These are phyloP conservation scores for Temnothorax curvispinosus DNA, from an alignment of 1,140 invertebrate species.

Conservation along the genomic window DNA sequence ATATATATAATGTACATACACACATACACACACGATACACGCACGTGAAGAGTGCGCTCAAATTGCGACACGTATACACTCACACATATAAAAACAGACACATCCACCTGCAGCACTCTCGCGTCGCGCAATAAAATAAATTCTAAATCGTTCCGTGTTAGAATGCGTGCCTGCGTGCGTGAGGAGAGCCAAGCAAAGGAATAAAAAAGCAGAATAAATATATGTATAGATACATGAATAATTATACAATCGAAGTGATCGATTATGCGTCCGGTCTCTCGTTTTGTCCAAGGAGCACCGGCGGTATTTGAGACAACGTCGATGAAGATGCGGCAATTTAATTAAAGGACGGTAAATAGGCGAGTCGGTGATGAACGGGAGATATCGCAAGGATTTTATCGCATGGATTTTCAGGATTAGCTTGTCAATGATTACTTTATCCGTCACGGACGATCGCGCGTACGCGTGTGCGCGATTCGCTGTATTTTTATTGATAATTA, in stretches of 20 bases:
- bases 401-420: constrained; percentile 46
- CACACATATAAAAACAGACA: neutral
- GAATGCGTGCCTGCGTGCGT: constrained; percentile 70
- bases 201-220: constrained; percentile 3
- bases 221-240: constrained; percentile 56
- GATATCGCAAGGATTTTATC: constrained; percentile 12
- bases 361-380: neutral
- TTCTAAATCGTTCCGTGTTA: constrained; percentile 80
- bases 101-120: constrained; percentile 54
- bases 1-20: constrained; percentile 46
- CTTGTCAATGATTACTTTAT: constrained; percentile 46
- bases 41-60: constrained; percentile 39
- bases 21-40: constrained; percentile 24
- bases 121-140: constrained; percentile 80
- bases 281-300: constrained; percentile 39
- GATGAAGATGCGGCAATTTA: constrained; percentile 7
- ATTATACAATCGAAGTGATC: constrained; percentile 67
- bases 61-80: neutral
- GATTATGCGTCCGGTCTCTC: constrained; percentile 56
- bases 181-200: constrained; percentile 37
- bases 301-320: constrained; percentile 40
- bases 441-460: constrained; percentile 35
- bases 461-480: constrained; percentile 1
- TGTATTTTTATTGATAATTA: constrained; percentile 30
- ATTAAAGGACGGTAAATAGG: neutral